Evolutionary conservation across 2,113 vertebrate genomes (phyloP), one percentile per base, ranked within the genome.

Genomic region (Fulmarus glacialis): DNA sequence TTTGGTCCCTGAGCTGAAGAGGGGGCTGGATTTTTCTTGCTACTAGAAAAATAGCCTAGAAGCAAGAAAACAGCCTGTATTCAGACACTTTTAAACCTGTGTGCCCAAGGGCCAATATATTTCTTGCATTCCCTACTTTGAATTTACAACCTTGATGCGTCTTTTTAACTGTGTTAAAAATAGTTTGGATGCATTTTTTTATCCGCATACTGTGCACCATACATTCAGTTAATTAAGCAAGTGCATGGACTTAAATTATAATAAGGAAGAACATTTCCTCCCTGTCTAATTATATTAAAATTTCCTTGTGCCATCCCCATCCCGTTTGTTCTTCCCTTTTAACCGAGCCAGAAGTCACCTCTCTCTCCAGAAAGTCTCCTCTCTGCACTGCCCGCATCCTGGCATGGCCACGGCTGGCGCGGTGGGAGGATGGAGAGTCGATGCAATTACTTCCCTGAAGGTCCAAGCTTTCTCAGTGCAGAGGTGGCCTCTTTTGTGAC

Each of bases 141-240:
- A 72, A n/a, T 88, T 91, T 82, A 43, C 71, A 77, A 50, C 82
- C 48, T 34, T 32, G 80, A 80, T 66, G 74, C 1, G 8, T 75
- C 95, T 77, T 87, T 92, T 77, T 77, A 77, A 48, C 22, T 18
- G 70, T 0, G 34, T 93, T 94, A 96, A 95, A 97, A 95, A 97
- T 97, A 96, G 87, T 84, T 94, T 77, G 55, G 81, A 82, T 86
- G 90, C 90, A 70, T 95, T 85, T 97, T 50, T 93, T 82, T 36
- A 58, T 80, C 96, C 0, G 53, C 93, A 77, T 93, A 15, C 66
- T 8, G 40, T 72, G 90, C 82, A 77, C 92, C 62, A 21, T 73
- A 80, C 66, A 75, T 82, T 67, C 83, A 88, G 62, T 94, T 95
- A 94, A 96, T 96, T 94, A 93, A 92, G 80, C 36, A 62, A 79